Percentiles rank a stretch among this genome's conserved stretches.
These are phyloP conservation scores for Nasonia vitripennis DNA, from an alignment of 1,140 invertebrate species.

Conservation along the genomic window DNA sequence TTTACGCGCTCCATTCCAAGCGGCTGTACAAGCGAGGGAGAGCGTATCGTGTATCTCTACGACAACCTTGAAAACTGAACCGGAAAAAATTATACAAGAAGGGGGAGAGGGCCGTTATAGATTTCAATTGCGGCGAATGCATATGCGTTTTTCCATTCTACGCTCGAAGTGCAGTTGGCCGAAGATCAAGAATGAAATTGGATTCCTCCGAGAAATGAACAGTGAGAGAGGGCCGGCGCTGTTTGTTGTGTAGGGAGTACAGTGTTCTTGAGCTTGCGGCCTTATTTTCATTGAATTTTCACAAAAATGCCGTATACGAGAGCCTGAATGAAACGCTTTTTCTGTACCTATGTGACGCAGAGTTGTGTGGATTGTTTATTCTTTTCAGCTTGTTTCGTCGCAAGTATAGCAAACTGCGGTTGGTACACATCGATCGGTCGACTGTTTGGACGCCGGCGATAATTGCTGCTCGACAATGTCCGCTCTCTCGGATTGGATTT, in stretches of 20 bases:
- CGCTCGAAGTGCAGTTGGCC: conserved; percentile 30
- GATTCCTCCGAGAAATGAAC: conserved; percentile 18
- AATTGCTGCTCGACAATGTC: background rate
- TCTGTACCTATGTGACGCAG: background rate
- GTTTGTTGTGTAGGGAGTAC: background rate
- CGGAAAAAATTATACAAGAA: conserved; percentile 4
- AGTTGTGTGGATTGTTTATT: background rate
- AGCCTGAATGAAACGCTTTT: background rate
- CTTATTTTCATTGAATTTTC: background rate
- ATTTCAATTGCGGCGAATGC: background rate
- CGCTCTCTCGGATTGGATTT: background rate
- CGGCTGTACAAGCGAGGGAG: background rate
- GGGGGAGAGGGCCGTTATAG: background rate
- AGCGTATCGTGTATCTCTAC: background rate
- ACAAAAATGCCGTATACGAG: background rate
- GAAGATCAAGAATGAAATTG: conserved; percentile 42
- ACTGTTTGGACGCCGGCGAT: background rate
- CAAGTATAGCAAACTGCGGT: background rate
- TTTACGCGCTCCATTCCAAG: background rate
- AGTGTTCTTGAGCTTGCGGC: background rate
- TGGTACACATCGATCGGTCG: background rate
- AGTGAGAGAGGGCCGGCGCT: background rate
- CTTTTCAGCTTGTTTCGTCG: background rate
- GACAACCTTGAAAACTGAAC: conserved; percentile 11
- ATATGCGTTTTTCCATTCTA: background rate